Conservation (phyloP, 2,113 vertebrate species). For the Rhabdomys dilectus region DNA sequence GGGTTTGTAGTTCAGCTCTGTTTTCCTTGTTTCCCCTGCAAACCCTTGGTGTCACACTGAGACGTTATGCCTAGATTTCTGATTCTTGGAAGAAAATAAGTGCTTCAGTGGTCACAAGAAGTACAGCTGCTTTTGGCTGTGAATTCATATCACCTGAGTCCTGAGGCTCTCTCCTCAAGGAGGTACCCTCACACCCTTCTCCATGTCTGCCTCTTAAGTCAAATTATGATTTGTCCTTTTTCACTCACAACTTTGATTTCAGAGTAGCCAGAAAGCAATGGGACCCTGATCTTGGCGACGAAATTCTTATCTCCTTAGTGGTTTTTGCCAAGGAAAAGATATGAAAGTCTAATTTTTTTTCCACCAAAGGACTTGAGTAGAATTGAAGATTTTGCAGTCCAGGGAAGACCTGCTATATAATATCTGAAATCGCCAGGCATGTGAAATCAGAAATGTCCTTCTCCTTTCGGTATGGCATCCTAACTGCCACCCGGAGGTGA, state of each 20-base stretch:
- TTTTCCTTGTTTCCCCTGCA: neutral
- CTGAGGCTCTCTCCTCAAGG: neutral
- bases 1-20: neutral
- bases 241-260: conserved; percentile 79
- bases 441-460: conserved; percentile 87
- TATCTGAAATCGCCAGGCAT: conserved; percentile 87
- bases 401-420: conserved; percentile 83
- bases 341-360: conserved; percentile 84
- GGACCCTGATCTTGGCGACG: conserved; percentile 21
- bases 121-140: neutral
- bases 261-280: conserved; percentile 72
- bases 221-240: conserved; percentile 78
- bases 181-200: neutral
- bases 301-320: conserved; percentile 81
- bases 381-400: conserved; percentile 84
- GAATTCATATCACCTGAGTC: conserved; percentile 7
- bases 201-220: conserved; percentile 76
- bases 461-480: conserved; percentile 89
- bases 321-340: conserved; percentile 79
- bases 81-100: neutral
- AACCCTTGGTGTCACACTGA: neutral
- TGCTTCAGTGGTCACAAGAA: conserved; percentile 1
- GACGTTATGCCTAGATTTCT: conserved; percentile 12
- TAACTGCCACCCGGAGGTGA: conserved; percentile 88
- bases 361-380: conserved; percentile 75